A percentile compares a stretch with the other conserved stretches of the same genome.
These are phyloP conservation scores for Cydia fagiglandana DNA, from an alignment of 1,140 invertebrate genomes.

Conservation along the genomic window DNA sequence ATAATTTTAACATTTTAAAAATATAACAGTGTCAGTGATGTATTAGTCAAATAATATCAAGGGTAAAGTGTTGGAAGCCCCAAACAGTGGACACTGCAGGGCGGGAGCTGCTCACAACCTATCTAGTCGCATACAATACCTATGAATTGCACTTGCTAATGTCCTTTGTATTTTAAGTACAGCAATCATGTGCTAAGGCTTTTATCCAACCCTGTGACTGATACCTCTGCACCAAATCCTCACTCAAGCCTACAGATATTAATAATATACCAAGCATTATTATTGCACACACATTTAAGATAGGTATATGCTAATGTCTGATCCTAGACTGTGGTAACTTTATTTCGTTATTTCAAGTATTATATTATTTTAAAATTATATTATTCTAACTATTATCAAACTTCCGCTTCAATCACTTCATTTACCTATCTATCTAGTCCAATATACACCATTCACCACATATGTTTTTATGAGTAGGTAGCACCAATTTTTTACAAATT, in stretches of 20 bases:
- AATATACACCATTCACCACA: slow-evolving; percentile 66
- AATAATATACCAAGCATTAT: slow-evolving; percentile 51
- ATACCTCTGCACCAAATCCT: slow-evolving; percentile 39
- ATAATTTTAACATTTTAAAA: slow-evolving; percentile 29
- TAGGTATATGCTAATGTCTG: slow-evolving; percentile 63
- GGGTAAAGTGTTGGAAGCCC: slow-evolving; percentile 13
- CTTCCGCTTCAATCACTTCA: slow-evolving; percentile 39
- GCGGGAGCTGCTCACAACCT: slow-evolving; percentile 26
- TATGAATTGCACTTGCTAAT: slow-evolving; percentile 41
- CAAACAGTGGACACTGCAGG: not conserved
- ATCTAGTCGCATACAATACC: slow-evolving; percentile 39
- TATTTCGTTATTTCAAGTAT: slow-evolving; percentile 51
- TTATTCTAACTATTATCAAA: slow-evolving; percentile 54
- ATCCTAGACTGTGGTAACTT: slow-evolving; percentile 72
- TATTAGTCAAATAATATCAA: slow-evolving; percentile 30
- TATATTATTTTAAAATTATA: slow-evolving; percentile 37
- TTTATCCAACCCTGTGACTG: slow-evolving; percentile 52
- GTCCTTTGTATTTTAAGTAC: slow-evolving; percentile 44
- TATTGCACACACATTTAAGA: slow-evolving; percentile 73
- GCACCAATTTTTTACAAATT: slow-evolving; percentile 41
- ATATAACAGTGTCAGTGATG: slow-evolving; percentile 39
- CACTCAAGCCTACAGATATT: slow-evolving; percentile 44
- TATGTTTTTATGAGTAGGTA: slow-evolving; percentile 11
- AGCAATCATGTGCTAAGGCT: slow-evolving; percentile 50
- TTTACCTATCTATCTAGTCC: slow-evolving; percentile 49